Percentiles rank a stretch among this genome's conserved stretches.
Conservation (phyloP, 2,888 invertebrate genomes). For the Itoplectis maculator region DNA sequence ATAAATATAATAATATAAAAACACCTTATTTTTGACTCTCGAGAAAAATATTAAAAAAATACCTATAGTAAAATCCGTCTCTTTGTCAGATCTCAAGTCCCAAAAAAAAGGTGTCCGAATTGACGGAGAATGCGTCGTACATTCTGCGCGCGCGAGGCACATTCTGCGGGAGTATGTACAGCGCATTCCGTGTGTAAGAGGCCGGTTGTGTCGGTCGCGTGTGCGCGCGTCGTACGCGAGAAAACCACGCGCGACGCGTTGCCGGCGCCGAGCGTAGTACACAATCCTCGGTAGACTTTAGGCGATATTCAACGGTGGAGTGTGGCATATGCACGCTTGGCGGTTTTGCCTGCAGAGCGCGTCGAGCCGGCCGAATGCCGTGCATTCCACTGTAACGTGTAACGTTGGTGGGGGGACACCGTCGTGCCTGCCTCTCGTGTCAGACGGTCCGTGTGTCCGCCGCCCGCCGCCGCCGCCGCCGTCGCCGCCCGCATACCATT, state of each 20-base stretch:
- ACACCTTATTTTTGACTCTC: too few species aligned
- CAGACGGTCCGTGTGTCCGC: conserved; percentile 79
- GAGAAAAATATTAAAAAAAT: too few species aligned
- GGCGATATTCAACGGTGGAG: conserved; percentile 66
- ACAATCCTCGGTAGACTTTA: conserved; percentile 48
- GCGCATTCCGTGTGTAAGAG: background rate
- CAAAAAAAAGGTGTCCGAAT: background rate
- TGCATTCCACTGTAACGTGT: conserved; percentile 81
- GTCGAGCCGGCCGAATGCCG: conserved; percentile 76
- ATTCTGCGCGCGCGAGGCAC: background rate
- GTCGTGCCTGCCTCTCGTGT: conserved; percentile 76
- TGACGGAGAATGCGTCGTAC: background rate
- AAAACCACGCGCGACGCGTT: too few species aligned
- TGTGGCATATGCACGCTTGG: conserved; percentile 70
- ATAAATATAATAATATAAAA: too few species aligned
- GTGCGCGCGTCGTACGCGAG: background rate
- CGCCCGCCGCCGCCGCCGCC: too few species aligned
- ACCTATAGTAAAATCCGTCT: too few species aligned
- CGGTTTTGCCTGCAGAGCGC: conserved; percentile 80
- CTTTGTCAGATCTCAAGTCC: too few species aligned
- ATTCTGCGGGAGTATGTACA: background rate
- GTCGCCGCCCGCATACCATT: conserved; percentile 81
- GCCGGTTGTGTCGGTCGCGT: too few species aligned
- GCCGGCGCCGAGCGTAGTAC: conserved; percentile 27
- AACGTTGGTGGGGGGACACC: conserved; percentile 70